Conservation (phyloP, 2,113 vertebrate species). For the Clarias magur region DNA sequence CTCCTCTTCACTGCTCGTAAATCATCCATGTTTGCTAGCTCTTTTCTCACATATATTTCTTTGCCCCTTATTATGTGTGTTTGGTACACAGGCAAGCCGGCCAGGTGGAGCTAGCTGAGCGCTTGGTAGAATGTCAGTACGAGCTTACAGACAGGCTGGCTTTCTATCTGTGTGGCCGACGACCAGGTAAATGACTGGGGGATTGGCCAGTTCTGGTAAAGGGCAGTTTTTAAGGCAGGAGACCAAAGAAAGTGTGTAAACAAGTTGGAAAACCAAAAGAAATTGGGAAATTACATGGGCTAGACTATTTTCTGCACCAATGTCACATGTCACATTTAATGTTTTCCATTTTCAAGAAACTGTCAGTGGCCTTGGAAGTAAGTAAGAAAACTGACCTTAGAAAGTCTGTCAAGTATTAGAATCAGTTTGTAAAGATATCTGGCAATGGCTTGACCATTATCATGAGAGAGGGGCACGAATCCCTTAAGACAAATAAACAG, state of each 20-base stretch:
- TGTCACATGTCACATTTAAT: not conserved
- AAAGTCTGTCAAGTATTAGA: no score
- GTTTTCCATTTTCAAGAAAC: not conserved
- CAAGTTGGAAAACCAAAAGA: not conserved
- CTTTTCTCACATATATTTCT: not conserved
- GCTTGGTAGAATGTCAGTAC: constrained; percentile 96
- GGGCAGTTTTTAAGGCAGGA: not conserved
- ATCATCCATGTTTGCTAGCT: not conserved
- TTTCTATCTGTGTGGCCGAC: constrained; percentile 95
- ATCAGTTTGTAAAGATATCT: not conserved
- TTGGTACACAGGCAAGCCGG: constrained; percentile 86
- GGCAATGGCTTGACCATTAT: not conserved
- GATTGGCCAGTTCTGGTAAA: not conserved
- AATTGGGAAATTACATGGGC: not conserved
- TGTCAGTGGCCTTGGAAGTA: not conserved
- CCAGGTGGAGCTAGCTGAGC: constrained; percentile 91
- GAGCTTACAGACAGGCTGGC: constrained; percentile 95
- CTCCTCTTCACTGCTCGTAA: not conserved
- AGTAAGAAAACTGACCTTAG: not conserved
- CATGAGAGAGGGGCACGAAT: not conserved
- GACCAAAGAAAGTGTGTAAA: not conserved
- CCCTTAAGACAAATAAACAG: no score
- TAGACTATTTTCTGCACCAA: not conserved
- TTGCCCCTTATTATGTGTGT: not conserved
- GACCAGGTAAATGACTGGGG: constrained; percentile 83